These are phyloP conservation scores for Semotilus atromaculatus DNA, from an alignment of 2,797 vertebrate species.

Conservation along the genomic window DNA sequence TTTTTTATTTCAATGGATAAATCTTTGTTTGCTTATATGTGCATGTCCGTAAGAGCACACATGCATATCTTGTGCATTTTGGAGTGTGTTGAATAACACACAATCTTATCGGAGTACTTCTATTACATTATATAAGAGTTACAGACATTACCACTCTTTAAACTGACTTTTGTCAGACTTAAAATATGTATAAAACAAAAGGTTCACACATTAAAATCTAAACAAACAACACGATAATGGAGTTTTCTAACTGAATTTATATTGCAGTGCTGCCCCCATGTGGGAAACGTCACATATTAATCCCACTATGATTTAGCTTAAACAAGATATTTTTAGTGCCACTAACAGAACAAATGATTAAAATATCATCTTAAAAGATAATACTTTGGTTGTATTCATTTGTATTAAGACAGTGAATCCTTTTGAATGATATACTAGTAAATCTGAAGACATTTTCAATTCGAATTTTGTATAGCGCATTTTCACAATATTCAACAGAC, in stretches of 20 bases:
- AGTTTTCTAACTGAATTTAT: neutral
- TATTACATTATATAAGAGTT: neutral
- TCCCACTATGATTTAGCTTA: neutral
- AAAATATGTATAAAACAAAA: neutral
- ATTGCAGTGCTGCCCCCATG: constrained; percentile 1
- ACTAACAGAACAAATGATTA: neutral
- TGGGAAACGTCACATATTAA: neutral
- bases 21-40: neutral
- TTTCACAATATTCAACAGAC: neutral
- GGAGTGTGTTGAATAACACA: neutral
- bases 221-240: neutral
- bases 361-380: neutral
- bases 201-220: neutral
- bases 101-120: neutral
- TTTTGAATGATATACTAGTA: no score
- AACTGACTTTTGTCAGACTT: neutral
- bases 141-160: neutral
- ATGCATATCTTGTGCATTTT: neutral
- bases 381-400: neutral
- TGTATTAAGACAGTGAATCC: neutral
- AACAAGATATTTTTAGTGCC: neutral
- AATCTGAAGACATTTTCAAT: no score
- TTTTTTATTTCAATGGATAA: neutral
- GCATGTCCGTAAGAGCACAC: neutral
- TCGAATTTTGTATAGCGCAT: no score